phyloP scores from a whole-genome alignment of 64 coral and sea anemone species.

The Montipora sp. region DNA sequence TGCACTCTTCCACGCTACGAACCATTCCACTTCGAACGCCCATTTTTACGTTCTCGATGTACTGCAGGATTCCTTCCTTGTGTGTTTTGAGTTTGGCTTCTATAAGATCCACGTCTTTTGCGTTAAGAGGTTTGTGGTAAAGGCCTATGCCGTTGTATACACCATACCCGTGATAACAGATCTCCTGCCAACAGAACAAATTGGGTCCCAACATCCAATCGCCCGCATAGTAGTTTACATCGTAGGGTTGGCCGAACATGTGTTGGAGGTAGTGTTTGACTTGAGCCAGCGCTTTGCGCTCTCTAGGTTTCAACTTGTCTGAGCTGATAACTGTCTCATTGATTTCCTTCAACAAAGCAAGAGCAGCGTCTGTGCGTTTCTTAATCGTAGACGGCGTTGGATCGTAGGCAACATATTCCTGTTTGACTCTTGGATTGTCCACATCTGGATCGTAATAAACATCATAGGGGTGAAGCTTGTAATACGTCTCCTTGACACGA shows the following conservation, averaged over 20 bases:
- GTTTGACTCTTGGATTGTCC: not conserved
- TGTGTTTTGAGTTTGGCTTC: slow-evolving; percentile 54
- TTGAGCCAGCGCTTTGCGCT: slow-evolving; percentile 77
- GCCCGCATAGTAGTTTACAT: slow-evolving; percentile 85
- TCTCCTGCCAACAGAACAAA: slow-evolving; percentile 87
- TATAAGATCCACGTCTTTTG: slow-evolving; percentile 53
- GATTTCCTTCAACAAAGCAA: slow-evolving; percentile 61
- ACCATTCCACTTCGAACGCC: slow-evolving; percentile 79
- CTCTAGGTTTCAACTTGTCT: slow-evolving; percentile 76
- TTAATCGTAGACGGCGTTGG: slow-evolving; percentile 58
- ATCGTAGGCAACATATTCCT: slow-evolving; percentile 67
- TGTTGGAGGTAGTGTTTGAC: slow-evolving; percentile 86
- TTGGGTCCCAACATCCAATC: slow-evolving; percentile 98
- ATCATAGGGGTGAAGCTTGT: slow-evolving; percentile 68
- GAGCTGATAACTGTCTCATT: slow-evolving; percentile 28
- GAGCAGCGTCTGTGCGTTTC: slow-evolving; percentile 71
- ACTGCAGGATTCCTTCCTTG: slow-evolving; percentile 59
- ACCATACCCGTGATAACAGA: slow-evolving; percentile 65
- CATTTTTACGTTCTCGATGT: slow-evolving; percentile 85
- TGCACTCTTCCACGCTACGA: slow-evolving; percentile 72
- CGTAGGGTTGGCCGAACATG: slow-evolving; percentile 82
- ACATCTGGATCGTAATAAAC: slow-evolving; percentile 66
- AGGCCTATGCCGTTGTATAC: slow-evolving; percentile 58
- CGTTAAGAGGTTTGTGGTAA: slow-evolving; percentile 56
- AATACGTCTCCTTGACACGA: slow-evolving; percentile 62